Percentiles rank a stretch among this genome's conserved stretches.
Conservation (phyloP, 2,113 vertebrate genomes). For the Hipposideros armiger region DNA sequence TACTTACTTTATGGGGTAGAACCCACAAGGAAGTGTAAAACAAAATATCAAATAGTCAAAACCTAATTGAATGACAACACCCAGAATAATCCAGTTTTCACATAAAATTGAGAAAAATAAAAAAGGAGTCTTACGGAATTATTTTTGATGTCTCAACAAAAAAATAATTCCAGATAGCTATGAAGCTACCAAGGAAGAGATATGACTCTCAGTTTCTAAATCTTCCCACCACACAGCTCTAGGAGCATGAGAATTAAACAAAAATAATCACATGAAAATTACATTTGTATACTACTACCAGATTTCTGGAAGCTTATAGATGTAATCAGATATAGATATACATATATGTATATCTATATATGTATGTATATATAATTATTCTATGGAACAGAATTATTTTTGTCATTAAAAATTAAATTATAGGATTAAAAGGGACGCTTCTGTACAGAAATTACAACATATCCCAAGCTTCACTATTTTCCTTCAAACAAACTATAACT, state of each 20-base stretch:
- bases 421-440: background rate
- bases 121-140: background rate
- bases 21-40: background rate
- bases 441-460: background rate
- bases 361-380: background rate
- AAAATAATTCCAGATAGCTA: background rate
- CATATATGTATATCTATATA: too few relatives aligned
- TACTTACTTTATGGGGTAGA: background rate
- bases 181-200: background rate
- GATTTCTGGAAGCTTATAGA: background rate
- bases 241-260: background rate
- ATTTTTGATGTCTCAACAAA: background rate
- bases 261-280: background rate
- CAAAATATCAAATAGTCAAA: conserved; percentile 12
- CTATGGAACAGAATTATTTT: background rate
- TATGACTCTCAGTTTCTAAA: background rate
- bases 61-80: background rate
- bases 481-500: background rate
- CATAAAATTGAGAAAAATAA: background rate
- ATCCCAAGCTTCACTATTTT: background rate
- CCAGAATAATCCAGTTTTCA: background rate
- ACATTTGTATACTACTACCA: background rate
- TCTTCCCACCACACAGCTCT: background rate
- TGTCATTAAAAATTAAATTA: background rate
- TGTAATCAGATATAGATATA: background rate